Evolutionary conservation across 2,113 vertebrate genomes (phyloP).

Genomic region (Hucho hucho): DNA sequence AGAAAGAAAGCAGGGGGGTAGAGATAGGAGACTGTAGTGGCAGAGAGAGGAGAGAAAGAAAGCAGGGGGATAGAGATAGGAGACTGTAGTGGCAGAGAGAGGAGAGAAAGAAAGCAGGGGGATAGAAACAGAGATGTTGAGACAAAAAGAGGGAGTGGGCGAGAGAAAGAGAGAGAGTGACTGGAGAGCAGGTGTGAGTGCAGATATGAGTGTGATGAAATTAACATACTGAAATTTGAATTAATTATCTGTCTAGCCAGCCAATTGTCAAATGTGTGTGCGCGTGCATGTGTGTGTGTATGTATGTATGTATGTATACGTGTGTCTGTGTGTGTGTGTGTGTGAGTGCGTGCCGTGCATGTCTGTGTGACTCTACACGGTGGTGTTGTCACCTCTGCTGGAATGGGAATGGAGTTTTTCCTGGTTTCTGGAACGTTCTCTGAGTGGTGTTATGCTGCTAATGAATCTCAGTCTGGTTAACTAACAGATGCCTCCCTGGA

Average conservation of each 20-base stretch:
- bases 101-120: slow-evolving; percentile 6
- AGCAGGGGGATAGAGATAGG: not conserved
- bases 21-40: not conserved
- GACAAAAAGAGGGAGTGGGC: not conserved
- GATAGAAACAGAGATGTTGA: not conserved
- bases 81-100: not conserved
- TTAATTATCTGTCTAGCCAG: not conserved
- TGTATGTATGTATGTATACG: not conserved
- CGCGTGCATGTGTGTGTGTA: too few species aligned
- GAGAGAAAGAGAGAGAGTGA: not conserved
- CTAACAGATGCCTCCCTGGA: too few species aligned
- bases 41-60: slow-evolving; percentile 4
- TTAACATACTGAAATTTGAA: not conserved
- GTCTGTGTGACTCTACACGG: not conserved
- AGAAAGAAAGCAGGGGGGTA: not conserved
- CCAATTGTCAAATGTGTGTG: too few species aligned
- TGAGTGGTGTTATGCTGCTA: too few species aligned
- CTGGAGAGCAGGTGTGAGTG: not conserved
- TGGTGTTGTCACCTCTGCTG: too few species aligned
- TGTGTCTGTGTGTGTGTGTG: not conserved
- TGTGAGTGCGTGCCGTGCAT: not conserved
- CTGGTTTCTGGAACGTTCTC: too few species aligned
- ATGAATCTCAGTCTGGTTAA: too few species aligned
- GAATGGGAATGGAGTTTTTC: too few species aligned
- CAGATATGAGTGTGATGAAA: slow-evolving; percentile 10